These are phyloP conservation scores for Tursiops truncatus DNA, from an alignment of 2,113 vertebrate species.

Conservation along the genomic window DNA sequence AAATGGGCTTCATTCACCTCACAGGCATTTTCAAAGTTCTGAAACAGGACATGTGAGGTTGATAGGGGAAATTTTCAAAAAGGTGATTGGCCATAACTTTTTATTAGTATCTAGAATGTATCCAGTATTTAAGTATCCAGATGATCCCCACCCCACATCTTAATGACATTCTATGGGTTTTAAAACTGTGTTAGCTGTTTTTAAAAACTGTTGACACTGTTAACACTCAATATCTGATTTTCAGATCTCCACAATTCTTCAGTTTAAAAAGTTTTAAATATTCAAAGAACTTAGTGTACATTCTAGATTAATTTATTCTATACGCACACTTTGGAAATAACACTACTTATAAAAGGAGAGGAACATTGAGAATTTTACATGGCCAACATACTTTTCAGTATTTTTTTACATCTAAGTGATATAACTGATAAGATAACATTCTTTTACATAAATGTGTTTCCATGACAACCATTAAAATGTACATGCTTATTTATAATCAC, in stretches of 20 bases:
- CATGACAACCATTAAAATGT: slow-evolving; percentile 65
- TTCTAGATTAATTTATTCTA: neutral
- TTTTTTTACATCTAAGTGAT: slow-evolving; percentile 36
- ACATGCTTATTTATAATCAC: slow-evolving; percentile 65
- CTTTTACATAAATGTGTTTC: slow-evolving; percentile 56
- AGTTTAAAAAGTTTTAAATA: neutral
- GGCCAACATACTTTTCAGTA: slow-evolving; percentile 43
- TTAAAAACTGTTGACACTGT: neutral
- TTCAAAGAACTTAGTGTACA: slow-evolving; percentile 17
- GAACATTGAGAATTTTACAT: slow-evolving; percentile 33
- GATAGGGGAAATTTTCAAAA: neutral
- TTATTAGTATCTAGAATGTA: neutral
- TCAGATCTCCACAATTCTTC: neutral
- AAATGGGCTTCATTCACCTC: neutral
- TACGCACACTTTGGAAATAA: neutral
- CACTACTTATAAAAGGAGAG: neutral
- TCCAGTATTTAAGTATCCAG: neutral
- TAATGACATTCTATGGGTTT: neutral
- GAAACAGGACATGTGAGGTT: neutral
- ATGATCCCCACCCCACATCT: neutral
- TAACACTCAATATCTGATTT: neutral
- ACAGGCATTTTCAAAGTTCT: neutral
- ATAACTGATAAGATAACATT: slow-evolving; percentile 57
- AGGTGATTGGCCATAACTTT: neutral
- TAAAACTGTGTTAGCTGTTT: neutral